These are phyloP conservation scores for Danio kyathit DNA, from an alignment of 2,797 vertebrate genomes.

Conservation along the genomic window DNA sequence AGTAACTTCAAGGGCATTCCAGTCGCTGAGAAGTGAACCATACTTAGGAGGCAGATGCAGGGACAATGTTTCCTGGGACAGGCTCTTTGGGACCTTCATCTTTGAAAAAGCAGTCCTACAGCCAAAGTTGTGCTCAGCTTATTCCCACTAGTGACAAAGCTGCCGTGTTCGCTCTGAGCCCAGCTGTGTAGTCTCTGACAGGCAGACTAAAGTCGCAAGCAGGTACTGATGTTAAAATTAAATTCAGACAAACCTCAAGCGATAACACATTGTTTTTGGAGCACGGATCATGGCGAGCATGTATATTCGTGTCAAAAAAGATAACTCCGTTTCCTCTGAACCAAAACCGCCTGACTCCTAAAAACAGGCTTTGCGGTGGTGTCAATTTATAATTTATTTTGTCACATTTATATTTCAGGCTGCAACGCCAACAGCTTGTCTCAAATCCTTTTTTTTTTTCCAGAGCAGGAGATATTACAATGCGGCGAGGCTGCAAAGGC, in stretches of 20 bases:
- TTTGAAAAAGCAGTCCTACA: conserved; percentile 57
- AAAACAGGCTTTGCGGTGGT: conserved; percentile 54
- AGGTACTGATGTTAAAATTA: conserved; percentile 66
- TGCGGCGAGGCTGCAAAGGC: conserved; percentile 43
- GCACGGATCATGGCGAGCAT: conserved; percentile 67
- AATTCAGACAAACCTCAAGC: conserved; percentile 63
- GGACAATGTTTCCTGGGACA: conserved; percentile 55
- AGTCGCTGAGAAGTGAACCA: conserved; percentile 20
- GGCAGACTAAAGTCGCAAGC: conserved; percentile 45
- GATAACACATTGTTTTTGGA: conserved; percentile 66
- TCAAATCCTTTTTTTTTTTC: conserved; percentile 28
- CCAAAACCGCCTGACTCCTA: conserved; percentile 64
- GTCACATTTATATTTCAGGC: conserved; percentile 66
- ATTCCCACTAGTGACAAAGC: conserved; percentile 54
- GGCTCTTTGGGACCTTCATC: conserved; percentile 51
- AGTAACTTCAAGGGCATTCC: conserved; percentile 46
- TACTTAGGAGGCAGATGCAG: conserved; percentile 56
- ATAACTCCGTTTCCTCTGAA: conserved; percentile 71
- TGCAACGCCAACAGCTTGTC: conserved; percentile 43
- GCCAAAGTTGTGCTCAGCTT: conserved; percentile 55
- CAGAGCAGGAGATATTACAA: conserved; percentile 36
- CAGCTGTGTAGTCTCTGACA: conserved; percentile 50
- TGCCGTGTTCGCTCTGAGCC: conserved; percentile 47
- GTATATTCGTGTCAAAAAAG: conserved; percentile 69
- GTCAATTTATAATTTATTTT: conserved; percentile 72